These are phyloP conservation scores for Ochropacha duplaris DNA, from an alignment of 2,888 invertebrate species.

Conservation along the genomic window DNA sequence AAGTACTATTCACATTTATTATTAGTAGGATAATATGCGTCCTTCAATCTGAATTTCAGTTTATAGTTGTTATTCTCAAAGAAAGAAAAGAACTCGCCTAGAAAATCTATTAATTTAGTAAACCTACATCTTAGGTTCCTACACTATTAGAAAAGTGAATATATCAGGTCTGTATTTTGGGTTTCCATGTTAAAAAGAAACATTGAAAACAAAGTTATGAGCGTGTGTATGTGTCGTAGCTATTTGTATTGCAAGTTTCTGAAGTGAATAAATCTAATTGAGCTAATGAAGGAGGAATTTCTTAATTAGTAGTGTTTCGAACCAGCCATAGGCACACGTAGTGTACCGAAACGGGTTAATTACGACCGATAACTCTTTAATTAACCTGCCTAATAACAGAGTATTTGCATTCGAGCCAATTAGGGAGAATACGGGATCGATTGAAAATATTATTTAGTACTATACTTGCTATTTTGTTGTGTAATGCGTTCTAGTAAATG, in stretches of 20 bases:
- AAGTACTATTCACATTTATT: too few species aligned
- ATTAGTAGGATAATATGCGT: too few species aligned
- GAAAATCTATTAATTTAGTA: conserved; percentile 4
- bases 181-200: neutral
- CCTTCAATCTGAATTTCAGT: too few species aligned
- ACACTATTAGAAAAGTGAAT: neutral
- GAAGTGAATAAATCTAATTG: conserved; percentile 75
- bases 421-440: conserved; percentile 60
- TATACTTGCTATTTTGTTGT: conserved; percentile 22
- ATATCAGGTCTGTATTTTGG: neutral
- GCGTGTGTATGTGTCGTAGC: conserved; percentile 20
- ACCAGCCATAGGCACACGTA: conserved; percentile 70
- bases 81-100: too few species aligned
- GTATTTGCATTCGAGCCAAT: conserved; percentile 78
- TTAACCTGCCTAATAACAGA: conserved; percentile 81
- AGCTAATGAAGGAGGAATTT: conserved; percentile 78
- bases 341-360: conserved; percentile 78
- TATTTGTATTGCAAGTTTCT: conserved; percentile 42
- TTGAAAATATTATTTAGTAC: conserved; percentile 51
- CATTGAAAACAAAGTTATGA: conserved; percentile 20
- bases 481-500: neutral
- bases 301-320: conserved; percentile 79
- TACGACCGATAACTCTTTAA: conserved; percentile 80
- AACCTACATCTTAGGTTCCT: too few species aligned
- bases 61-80: too few species aligned